A percentile compares a stretch with the other conserved stretches of the same genome.
Evolutionary conservation across 1,140 invertebrate genomes (phyloP).

Genomic region (Arion vulgaris): DNA sequence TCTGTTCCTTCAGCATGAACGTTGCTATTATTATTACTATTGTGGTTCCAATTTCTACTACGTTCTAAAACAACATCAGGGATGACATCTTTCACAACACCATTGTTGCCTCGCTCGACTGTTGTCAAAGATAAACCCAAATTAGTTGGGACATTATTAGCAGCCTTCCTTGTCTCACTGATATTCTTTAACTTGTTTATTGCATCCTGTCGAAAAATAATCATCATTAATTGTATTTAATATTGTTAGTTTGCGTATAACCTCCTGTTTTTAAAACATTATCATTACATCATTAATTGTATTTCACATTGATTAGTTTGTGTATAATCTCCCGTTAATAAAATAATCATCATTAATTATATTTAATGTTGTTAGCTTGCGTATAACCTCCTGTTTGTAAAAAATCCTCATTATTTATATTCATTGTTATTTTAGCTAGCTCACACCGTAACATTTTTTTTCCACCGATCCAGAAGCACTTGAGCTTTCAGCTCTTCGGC

Average conservation of each 20-base stretch:
- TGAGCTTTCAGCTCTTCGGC: too few relatives aligned
- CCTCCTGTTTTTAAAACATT: background rate
- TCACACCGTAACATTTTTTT: too few relatives aligned
- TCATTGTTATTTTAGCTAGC: too few relatives aligned
- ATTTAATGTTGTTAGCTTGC: too few relatives aligned
- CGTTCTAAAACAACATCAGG: background rate
- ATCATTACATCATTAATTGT: too few relatives aligned
- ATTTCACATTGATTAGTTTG: too few relatives aligned
- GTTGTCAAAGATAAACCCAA: background rate
- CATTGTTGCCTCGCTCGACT: background rate
- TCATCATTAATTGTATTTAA: background rate
- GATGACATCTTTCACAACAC: background rate
- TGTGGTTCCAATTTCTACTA: background rate
- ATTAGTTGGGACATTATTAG: background rate
- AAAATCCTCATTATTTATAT: too few relatives aligned
- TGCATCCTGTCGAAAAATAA: slow-evolving; percentile 1
- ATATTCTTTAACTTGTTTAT: background rate
- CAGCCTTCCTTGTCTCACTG: background rate
- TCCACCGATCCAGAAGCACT: too few relatives aligned
- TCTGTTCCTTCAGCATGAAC: background rate
- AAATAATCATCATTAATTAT: too few relatives aligned
- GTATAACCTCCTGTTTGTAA: too few relatives aligned
- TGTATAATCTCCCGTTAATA: too few relatives aligned
- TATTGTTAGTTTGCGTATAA: background rate
- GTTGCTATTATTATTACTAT: slow-evolving; percentile 17